These are phyloP conservation scores for Sterrhoptilus dennistouni DNA, from an alignment of 2,113 vertebrate species.

Conservation along the genomic window DNA sequence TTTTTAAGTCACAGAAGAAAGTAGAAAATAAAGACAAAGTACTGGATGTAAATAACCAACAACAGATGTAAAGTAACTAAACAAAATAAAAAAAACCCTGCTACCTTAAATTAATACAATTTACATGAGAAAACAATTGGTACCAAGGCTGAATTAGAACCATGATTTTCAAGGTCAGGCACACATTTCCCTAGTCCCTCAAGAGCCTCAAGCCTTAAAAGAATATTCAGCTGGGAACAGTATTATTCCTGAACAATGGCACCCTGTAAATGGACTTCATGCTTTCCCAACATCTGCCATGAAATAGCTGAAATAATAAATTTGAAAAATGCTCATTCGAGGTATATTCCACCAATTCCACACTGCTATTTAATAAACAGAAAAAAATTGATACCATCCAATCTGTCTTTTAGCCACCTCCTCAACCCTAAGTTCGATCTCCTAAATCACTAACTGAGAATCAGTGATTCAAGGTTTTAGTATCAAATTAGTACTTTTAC, in stretches of 20 bases:
- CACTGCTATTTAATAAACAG: background rate
- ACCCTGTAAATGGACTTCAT: background rate
- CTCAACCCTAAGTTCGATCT: background rate
- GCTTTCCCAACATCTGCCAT: background rate
- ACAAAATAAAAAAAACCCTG: background rate
- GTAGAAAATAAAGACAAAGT: background rate
- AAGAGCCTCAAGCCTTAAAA: background rate
- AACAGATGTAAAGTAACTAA: background rate
- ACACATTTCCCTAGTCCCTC: background rate
- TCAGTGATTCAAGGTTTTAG: background rate
- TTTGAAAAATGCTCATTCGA: background rate
- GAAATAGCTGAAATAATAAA: background rate
- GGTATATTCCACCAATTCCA: background rate
- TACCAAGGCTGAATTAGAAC: slow-evolving; percentile 2
- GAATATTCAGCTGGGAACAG: background rate
- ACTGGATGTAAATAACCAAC: background rate
- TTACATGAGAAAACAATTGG: background rate
- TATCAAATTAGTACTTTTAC: background rate
- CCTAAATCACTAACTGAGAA: background rate
- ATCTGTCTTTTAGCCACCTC: background rate
- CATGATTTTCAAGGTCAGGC: background rate
- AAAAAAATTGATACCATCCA: background rate
- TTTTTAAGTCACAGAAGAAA: slow-evolving; percentile 6
- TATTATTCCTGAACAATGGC: background rate
- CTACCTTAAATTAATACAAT: slow-evolving; percentile 28